Percentiles rank a stretch among this genome's conserved stretches.
Evolutionary conservation across 2,797 vertebrate species (phyloP).

Genomic region (Hypotaenidia philippensis): DNA sequence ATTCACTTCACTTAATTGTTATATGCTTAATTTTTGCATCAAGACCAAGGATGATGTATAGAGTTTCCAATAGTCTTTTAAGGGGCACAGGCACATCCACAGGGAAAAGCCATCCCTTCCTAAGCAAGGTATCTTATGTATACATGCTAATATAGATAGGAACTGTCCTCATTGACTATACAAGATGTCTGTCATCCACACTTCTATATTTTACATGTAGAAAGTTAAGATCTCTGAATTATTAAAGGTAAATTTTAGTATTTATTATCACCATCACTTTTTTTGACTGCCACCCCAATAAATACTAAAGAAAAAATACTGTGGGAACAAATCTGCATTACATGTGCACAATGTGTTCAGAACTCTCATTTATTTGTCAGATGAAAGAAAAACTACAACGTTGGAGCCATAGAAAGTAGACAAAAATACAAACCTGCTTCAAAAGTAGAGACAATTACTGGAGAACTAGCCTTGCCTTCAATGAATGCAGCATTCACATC

Average conservation of each 20-base stretch:
- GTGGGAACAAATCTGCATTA: not conserved
- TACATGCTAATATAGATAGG: not conserved
- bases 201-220: not conserved
- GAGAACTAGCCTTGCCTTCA: conserved; percentile 87
- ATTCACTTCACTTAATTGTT: not conserved
- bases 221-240: not conserved
- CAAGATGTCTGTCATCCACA: not conserved
- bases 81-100: not conserved
- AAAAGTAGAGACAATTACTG: conserved; percentile 86
- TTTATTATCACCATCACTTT: not conserved
- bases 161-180: not conserved
- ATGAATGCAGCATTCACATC: conserved; percentile 78
- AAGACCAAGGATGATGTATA: not conserved
- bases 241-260: not conserved
- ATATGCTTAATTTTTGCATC: not conserved
- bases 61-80: not conserved
- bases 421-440: conserved; percentile 87
- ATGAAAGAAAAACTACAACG: not conserved
- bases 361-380: not conserved
- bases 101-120: not conserved
- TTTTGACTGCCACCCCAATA: not conserved
- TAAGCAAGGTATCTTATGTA: not conserved
- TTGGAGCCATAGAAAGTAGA: not conserved
- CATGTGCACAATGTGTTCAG: not conserved
- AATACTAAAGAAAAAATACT: not conserved